phyloP scores from a whole-genome alignment of 1,140 invertebrate species.

The Trachelipus rathkii region DNA sequence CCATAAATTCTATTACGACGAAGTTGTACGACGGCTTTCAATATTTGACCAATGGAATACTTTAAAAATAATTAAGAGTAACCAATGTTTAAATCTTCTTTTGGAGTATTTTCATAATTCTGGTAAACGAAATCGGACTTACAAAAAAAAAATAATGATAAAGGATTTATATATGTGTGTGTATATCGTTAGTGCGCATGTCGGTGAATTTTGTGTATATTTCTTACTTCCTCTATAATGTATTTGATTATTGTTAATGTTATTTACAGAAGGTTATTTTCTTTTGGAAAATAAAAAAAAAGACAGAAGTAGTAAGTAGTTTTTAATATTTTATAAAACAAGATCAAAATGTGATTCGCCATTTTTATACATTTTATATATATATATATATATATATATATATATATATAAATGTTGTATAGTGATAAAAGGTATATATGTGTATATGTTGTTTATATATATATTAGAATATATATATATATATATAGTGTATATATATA shows the following conservation, averaged over 20 bases:
- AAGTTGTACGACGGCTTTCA: conserved; percentile 98
- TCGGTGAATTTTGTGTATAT: no score
- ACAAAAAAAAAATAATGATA: background rate
- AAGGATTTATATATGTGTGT: background rate
- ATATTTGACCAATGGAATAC: conserved; percentile 97
- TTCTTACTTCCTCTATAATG: no score
- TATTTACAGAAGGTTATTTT: background rate
- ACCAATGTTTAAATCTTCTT: background rate
- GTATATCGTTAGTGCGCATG: background rate
- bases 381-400: conserved; percentile 23
- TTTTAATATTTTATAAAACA: background rate
- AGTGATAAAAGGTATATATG: no score
- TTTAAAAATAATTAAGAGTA: conserved; percentile 50
- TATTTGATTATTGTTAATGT: background rate
- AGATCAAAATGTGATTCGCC: background rate
- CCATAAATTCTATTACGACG: conserved; percentile 92
- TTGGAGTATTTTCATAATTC: background rate
- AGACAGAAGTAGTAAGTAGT: no score
- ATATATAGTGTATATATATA: no score
- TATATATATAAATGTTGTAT: conserved; percentile 23
- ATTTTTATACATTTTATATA: background rate
- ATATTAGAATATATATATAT: no score
- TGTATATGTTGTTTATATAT: background rate
- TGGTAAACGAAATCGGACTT: background rate
- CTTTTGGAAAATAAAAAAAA: background rate